Conservation (phyloP, 1,140 invertebrate species). For the Drosophila lacteicornis region DNA sequence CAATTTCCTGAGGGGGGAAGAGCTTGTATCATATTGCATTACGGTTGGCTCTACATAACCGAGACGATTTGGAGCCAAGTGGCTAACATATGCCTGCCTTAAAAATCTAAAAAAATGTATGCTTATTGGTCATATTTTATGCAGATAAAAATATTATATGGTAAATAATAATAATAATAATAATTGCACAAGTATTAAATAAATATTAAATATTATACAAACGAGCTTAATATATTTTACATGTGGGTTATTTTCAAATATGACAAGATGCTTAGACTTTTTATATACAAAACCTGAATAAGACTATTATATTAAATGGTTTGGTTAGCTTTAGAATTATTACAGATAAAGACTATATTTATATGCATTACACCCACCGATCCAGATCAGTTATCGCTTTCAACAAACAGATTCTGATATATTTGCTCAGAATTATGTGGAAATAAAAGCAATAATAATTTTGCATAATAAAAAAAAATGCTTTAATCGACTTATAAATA, state of each 20-base stretch:
- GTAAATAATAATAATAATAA: too few species aligned
- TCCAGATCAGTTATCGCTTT: neutral
- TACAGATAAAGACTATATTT: too few species aligned
- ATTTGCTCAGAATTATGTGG: neutral
- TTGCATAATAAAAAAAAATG: neutral
- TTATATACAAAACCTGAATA: too few species aligned
- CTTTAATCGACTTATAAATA: neutral
- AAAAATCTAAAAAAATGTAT: neutral
- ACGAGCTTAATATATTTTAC: too few species aligned
- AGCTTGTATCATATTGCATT: slow-evolving; percentile 40
- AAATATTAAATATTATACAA: too few species aligned
- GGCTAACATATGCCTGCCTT: slow-evolving; percentile 38
- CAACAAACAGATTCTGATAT: neutral
- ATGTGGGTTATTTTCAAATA: too few species aligned
- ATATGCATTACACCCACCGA: neutral
- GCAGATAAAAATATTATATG: too few species aligned
- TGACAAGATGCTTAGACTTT: too few species aligned
- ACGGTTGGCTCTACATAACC: slow-evolving; percentile 16
- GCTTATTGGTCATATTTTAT: too few species aligned
- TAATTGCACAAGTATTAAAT: too few species aligned
- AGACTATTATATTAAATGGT: too few species aligned
- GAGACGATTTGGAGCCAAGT: slow-evolving; percentile 52
- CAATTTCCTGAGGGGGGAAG: slow-evolving; percentile 11
- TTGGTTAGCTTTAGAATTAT: too few species aligned
- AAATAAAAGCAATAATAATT: neutral